Evolutionary conservation across 2,888 invertebrate genomes (phyloP).

Genomic region (Acleris cristana): DNA sequence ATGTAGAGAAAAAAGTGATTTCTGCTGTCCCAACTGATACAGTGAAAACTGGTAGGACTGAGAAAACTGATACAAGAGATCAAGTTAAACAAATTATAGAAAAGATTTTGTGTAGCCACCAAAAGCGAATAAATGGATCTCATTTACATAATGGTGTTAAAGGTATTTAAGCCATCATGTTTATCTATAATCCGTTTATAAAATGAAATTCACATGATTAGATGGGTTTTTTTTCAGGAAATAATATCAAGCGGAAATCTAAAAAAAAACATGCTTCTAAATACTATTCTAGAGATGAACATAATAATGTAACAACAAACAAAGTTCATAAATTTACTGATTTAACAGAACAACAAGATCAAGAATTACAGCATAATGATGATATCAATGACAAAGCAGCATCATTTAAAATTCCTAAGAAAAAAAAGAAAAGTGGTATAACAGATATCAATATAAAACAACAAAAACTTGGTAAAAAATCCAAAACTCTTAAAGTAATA

Average conservation of each 20-base stretch:
- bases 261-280: constrained; percentile 41
- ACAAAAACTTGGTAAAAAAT: constrained; percentile 27
- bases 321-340: constrained; percentile 11
- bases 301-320: constrained; percentile 31
- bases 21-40: constrained; percentile 40
- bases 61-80: constrained; percentile 50
- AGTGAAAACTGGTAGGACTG: constrained; percentile 38
- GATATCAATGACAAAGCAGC: constrained; percentile 11
- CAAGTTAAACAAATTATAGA: constrained; percentile 73
- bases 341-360: constrained; percentile 3
- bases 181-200: no score
- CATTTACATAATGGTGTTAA: constrained; percentile 71
- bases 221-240: constrained; percentile 52
- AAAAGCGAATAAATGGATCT: constrained; percentile 55
- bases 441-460: constrained; percentile 13
- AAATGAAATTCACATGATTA: background rate
- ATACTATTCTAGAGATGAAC: constrained; percentile 5
- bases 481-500: background rate
- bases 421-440: constrained; percentile 26
- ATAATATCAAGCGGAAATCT: constrained; percentile 57
- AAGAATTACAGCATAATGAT: constrained; percentile 17
- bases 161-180: constrained; percentile 53
- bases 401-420: constrained; percentile 24
- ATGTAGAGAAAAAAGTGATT: constrained; percentile 46
- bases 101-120: constrained; percentile 66